Conservation (phyloP, 2,113 vertebrate genomes). For the Hippocampus barbouri region DNA sequence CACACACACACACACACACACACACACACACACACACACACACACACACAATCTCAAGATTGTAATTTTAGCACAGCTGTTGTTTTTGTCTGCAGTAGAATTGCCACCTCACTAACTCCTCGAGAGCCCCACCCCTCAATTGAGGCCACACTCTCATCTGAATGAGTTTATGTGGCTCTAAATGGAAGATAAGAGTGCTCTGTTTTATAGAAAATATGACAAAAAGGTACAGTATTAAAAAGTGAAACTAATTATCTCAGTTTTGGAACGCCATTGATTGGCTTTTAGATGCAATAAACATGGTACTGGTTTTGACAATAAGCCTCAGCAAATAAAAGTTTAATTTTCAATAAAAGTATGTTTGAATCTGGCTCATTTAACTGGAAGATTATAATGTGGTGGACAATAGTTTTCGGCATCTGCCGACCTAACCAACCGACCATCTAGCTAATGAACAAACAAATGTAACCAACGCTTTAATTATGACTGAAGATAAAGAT, state of each 20-base stretch:
- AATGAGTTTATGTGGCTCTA: not conserved
- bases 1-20: constrained; percentile 7
- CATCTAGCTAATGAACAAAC: not conserved
- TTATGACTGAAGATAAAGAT: not conserved
- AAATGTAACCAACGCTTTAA: not conserved
- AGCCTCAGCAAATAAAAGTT: not conserved
- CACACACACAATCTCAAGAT: constrained; percentile 17
- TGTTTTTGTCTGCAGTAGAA: constrained; percentile 49
- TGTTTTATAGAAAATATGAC: not conserved
- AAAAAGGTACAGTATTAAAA: not conserved
- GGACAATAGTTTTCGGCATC: not conserved
- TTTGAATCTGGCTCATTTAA: not conserved
- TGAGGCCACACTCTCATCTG: not conserved
- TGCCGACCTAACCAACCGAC: not conserved
- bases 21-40: not conserved
- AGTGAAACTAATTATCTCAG: not conserved
- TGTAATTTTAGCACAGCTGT: constrained; percentile 54
- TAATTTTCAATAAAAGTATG: not conserved
- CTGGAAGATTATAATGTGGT: not conserved
- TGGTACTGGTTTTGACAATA: not conserved
- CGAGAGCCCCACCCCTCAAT: not conserved
- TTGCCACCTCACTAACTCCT: constrained; percentile 23
- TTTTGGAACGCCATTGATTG: not conserved
- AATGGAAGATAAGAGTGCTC: not conserved
- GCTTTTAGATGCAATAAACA: not conserved